A percentile compares a stretch with the other conserved stretches of the same genome.
Conservation (phyloP, 1,140 invertebrate species). For the Dinothrombium tinctorium region DNA sequence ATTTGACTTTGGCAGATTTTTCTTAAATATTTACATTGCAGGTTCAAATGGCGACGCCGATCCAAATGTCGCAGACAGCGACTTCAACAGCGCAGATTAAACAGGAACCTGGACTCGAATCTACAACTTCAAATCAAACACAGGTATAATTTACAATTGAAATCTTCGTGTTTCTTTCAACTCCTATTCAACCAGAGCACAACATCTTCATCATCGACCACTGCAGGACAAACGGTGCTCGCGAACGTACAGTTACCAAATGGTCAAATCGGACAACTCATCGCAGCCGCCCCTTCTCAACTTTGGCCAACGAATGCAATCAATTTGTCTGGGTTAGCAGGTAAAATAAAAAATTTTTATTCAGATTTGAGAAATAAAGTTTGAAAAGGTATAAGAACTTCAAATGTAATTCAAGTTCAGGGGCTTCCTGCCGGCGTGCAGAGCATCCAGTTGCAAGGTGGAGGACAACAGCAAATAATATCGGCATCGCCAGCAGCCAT, state of each 20-base stretch:
- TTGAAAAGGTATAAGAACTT: slow-evolving; percentile 12
- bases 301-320: slow-evolving; percentile 12
- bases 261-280: slow-evolving; percentile 17
- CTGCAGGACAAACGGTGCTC: slow-evolving; percentile 11
- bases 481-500: slow-evolving; percentile 15
- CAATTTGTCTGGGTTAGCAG: slow-evolving; percentile 12
- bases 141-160: neutral
- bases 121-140: slow-evolving; percentile 3
- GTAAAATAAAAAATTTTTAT: neutral
- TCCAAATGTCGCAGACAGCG: neutral
- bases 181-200: slow-evolving; percentile 1
- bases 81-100: slow-evolving; percentile 4
- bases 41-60: slow-evolving; percentile 38
- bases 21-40: slow-evolving; percentile 22
- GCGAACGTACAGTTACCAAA: slow-evolving; percentile 19
- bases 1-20: neutral
- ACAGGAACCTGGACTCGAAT: slow-evolving; percentile 10
- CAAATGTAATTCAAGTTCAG: slow-evolving; percentile 17
- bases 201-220: slow-evolving; percentile 4
- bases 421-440: slow-evolving; percentile 17
- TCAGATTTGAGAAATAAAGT: too few relatives aligned
- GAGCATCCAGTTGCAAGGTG: slow-evolving; percentile 20
- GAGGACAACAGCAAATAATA: slow-evolving; percentile 19
- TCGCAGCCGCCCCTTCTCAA: slow-evolving; percentile 11
- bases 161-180: neutral